Conservation (phyloP, 2,888 invertebrate species). For the Lasioglossum morio region DNA sequence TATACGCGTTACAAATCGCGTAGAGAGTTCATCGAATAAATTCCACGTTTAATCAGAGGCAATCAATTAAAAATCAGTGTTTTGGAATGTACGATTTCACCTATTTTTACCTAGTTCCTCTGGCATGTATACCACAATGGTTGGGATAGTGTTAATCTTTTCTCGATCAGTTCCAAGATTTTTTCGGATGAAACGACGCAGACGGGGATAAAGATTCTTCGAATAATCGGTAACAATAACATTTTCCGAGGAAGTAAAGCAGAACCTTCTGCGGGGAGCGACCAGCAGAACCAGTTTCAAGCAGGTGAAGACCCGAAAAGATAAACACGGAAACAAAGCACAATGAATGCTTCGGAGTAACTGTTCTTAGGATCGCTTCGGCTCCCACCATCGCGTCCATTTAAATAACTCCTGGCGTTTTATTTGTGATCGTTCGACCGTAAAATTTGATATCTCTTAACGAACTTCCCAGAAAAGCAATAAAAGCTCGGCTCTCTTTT, state of each 20-base stretch:
- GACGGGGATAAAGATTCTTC: not conserved
- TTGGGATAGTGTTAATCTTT: not conserved
- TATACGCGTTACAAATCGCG: not conserved
- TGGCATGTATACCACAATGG: not conserved
- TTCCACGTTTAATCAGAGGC: not conserved
- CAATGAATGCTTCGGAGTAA: constrained; percentile 61
- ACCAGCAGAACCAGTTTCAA: constrained; percentile 56
- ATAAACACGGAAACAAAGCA: constrained; percentile 62
- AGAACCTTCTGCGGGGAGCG: constrained; percentile 37
- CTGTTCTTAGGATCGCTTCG: constrained; percentile 50
- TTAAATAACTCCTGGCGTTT: constrained; percentile 42
- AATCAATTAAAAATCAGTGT: not conserved
- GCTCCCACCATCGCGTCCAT: constrained; percentile 39
- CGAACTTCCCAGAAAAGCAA: not conserved
- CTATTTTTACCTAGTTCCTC: not conserved
- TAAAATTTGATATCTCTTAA: constrained; percentile 17
- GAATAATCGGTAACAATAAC: constrained; percentile 19
- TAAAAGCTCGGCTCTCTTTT: not conserved
- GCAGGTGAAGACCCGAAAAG: constrained; percentile 63
- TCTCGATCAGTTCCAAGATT: not conserved
- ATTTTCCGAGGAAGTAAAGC: constrained; percentile 26
- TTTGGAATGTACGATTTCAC: not conserved
- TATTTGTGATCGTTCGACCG: constrained; percentile 26
- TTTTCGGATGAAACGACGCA: not conserved
- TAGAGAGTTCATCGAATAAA: not conserved